Base-by-base conservation (phyloP, 2,797 vertebrate genomes). In the Momotus momota region DNA sequence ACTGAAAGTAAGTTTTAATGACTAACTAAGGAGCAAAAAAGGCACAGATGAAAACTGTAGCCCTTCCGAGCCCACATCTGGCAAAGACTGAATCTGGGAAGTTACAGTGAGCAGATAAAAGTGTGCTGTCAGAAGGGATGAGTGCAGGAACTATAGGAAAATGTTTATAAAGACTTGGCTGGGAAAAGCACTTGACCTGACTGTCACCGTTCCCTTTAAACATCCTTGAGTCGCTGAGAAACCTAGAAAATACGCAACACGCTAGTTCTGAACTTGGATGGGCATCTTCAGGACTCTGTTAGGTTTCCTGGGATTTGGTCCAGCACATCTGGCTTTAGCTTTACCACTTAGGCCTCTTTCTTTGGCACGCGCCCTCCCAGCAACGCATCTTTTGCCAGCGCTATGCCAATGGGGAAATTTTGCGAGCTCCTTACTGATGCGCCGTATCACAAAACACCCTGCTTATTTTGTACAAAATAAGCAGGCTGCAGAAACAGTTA, bases 111-210 rank as follows among this genome's bases (percentile, higher is more conserved):
- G 75, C 65, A 90, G 61, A 86, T 90, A 21, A 75, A 94, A 89
- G 75, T 1, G 31, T 81, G 55, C 55, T 43, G 29, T 72, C 0
- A 0, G 57, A 41, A 85, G 46, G 74, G 81, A 43, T 58, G 85
- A 64, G 57, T 26, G 25, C 7, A 6, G 62, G 73, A 85, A 66
- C 64, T 54, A 57, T 14, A 77, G 88, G 64, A 35, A 77, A 55
- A 88, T 71, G 69, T 82, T 70, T 52, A 40, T 55, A 8, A 73
- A 67, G 75, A 73, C 82, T 91, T 94, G 95, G 75, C 90, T 94
- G 85, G 55, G 85, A 83, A 90, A 86, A 91, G 65, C 75, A 40
- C 48, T 93, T 80, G 40, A 35, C 35, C 35, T 35, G 35, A 25
- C 35, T 91, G 16, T 19, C 49, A 12, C 27, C 2, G 0, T n/a